Evolutionary conservation across 2,113 vertebrate species (phyloP).

Genomic region (Etheostoma cragini): DNA sequence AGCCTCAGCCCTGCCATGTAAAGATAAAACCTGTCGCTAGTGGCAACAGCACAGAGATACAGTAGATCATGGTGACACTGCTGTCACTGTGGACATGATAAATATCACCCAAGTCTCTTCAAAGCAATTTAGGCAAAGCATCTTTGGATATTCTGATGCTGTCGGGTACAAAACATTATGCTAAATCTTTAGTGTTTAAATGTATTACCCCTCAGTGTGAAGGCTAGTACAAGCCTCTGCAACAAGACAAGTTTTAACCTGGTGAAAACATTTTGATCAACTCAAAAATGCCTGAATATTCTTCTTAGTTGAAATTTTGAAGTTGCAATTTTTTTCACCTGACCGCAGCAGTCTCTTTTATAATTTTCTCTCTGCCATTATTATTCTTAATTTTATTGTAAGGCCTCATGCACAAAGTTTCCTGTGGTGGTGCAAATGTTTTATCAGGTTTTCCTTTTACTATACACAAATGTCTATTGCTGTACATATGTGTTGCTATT

Average conservation of each 20-base stretch:
- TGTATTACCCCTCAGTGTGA: not conserved
- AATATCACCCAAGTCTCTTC: constrained; percentile 25
- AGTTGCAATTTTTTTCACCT: constrained; percentile 18
- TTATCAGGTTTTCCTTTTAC: constrained; percentile 40
- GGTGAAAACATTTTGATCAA: not conserved
- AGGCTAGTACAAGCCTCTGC: not conserved
- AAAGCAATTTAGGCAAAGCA: not conserved
- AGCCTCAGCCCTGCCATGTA: constrained; percentile 24
- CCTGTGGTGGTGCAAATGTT: constrained; percentile 49
- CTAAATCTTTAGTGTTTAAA: not conserved
- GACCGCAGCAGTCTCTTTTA: not conserved
- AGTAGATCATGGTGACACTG: constrained; percentile 38
- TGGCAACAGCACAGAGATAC: constrained; percentile 65
- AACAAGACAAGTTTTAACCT: not conserved
- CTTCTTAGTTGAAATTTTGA: not conserved
- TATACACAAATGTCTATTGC: constrained; percentile 51
- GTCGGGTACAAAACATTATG: not conserved
- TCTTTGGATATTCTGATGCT: not conserved
- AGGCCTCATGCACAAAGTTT: constrained; percentile 31
- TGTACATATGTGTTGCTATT: constrained; percentile 54
- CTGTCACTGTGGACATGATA: constrained; percentile 37
- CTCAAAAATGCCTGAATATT: not conserved
- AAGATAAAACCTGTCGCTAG: constrained; percentile 64
- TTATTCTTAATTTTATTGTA: not conserved
- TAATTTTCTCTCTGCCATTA: not conserved